Evolutionary conservation across 2,113 vertebrate species (phyloP), one percentile per base, ranked within the genome.

Genomic region (Climacteris rufus): DNA sequence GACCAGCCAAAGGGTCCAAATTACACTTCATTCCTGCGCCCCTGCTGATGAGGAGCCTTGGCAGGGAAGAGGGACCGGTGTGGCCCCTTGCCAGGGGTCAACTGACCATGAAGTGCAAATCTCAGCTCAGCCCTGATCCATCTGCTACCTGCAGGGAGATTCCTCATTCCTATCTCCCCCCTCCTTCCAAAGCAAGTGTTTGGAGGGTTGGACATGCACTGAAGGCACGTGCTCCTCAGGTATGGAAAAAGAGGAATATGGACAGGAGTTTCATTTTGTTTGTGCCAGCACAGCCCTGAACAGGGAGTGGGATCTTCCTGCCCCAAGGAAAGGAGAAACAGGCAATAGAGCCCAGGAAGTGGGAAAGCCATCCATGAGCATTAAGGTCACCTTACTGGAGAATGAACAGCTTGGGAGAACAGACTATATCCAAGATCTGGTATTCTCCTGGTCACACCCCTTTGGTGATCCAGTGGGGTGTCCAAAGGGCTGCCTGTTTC

Each of bases 191-290:
- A 53, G 87, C 8, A 44, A 44, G 47, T 72, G 37, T 77, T 78
- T 5, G 40, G 47, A 81, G 56, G 37, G 35, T 12, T 42, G 70
- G 92, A 23, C 28, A 15, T 0, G 0, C 20, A 1, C 42, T 40
- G 44, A 19, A 70, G 24, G 45, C 40, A 33, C 21, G 4, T 6
- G 35, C 17, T 85, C n/a, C 80, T 75, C 39, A 18, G 5, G 4
- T 0, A 45, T 15, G 25, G 63, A 6, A 22, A 76, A 85, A 54
- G 17, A 68, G 45, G 76, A 77, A 64, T 23, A 4, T 0, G 17
- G 56, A 17, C 28, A 33, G 1, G 3, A 52, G 7, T 37, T 71
- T n/a, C 49, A 49, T 12, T 13, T 57, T 0, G 0, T 20, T 39
- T 10, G 3, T 86, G 54, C 35, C 87, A 69, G 53, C 20, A 8